Evolutionary conservation across 2,888 invertebrate genomes (phyloP), one percentile per base, ranked within the genome.

Genomic region (Eutolmus rufibarbis): DNA sequence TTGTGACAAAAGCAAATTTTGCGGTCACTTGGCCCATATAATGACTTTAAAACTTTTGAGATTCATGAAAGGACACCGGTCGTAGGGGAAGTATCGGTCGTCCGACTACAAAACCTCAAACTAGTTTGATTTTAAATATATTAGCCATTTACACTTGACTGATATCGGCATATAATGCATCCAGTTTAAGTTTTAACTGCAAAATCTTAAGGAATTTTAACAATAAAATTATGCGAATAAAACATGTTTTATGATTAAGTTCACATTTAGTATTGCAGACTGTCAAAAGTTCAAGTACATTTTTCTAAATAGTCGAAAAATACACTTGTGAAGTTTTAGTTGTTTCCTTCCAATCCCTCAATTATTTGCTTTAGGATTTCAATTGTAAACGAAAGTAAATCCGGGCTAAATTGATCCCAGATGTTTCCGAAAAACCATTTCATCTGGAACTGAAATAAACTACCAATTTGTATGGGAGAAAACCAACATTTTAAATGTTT

Each of bases 1-100:
- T 81, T 81, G 81, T 84, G 84, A 74, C 66, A 84, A 37, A 84
- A 43, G 74, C 84, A 84, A 84, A 84, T 84, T 84, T 84, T 84
- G 84, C 40, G 84, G 84, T 84, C 84, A 84, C 74, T 84, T 84
- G 57, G 66, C 40, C 56, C 81, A 56, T 81, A 74, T 84, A 76
- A 84, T 84, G 74, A 84, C 84, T 84, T 84, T 34, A 40, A 84
- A 84, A 84, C 66, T 84, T 84, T 66, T n/a, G 40, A 40, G n/a
- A 40, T 84, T 40, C 74, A 84, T 66, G 84, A 40, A 81, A 51
- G 31, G 31, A n/a, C 31, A 9, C 57, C 5, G 31, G 56, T 16
- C 81, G 51, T 28, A 34, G 56, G 57, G 34, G 81, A 56, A 56
- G 51, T 81, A 81, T 56, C 34, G 31, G 28, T n/a, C 4, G 46